Evolutionary conservation across 2,113 vertebrate species (phyloP).

Genomic region (Gasterosteus aculeatus): DNA sequence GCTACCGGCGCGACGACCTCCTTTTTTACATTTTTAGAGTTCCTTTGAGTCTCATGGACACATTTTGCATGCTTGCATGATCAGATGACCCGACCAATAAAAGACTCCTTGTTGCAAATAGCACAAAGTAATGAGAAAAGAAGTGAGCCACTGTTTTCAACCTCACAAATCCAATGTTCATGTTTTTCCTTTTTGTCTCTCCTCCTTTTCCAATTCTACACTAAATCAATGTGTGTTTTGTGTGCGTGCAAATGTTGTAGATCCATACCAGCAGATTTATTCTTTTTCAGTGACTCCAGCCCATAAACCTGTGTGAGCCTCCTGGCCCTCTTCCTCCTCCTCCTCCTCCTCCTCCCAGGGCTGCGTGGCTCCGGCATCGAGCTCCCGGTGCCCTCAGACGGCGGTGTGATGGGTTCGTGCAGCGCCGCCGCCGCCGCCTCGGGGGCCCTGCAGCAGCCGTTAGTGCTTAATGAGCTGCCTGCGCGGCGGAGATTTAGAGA

Average conservation of each 20-base stretch:
- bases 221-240: background rate
- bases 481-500: constrained; percentile 34
- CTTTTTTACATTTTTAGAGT: background rate
- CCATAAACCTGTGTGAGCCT: background rate
- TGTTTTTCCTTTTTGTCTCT: background rate
- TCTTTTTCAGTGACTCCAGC: background rate
- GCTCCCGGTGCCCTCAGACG: constrained; percentile 13
- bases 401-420: constrained; percentile 27
- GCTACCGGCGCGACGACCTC: too few species aligned
- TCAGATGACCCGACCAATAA: background rate
- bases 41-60: background rate
- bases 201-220: background rate
- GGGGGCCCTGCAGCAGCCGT: constrained; percentile 4
- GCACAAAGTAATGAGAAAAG: background rate
- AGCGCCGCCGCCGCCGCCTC: background rate
- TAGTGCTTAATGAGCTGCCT: constrained; percentile 57
- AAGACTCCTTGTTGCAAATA: background rate
- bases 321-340: background rate
- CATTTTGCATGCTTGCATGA: background rate
- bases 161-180: background rate
- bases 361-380: background rate
- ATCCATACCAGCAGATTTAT: background rate
- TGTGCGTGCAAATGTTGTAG: background rate
- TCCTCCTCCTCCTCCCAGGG: background rate
- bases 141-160: background rate